Conservation (phyloP, 2,888 invertebrate genomes). For the Arctia plantaginis region DNA sequence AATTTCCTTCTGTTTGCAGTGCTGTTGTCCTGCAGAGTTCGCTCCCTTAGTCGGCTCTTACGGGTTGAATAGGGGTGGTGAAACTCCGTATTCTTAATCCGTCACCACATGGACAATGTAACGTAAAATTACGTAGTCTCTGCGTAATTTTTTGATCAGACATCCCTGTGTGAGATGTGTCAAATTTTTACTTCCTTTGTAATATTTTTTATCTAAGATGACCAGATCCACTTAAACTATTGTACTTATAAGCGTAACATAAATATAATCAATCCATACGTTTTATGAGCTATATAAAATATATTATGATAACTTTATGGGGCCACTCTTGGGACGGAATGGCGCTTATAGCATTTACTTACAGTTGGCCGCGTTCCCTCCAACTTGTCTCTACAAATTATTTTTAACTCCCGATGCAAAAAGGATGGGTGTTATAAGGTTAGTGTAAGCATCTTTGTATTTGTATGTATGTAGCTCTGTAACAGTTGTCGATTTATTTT, state of each 20-base stretch:
- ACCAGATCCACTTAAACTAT: not conserved
- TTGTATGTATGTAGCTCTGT: not conserved
- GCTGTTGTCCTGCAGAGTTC: no score
- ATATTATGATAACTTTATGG: slow-evolving; percentile 21
- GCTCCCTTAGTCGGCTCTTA: no score
- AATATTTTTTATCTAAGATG: not conserved
- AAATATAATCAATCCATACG: not conserved
- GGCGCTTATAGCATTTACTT: slow-evolving; percentile 1
- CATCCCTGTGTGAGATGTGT: no score
- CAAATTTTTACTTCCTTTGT: no score
- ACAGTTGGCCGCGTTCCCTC: not conserved
- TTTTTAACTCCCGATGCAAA: not conserved
- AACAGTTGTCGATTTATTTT: no score
- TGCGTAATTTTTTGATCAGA: no score
- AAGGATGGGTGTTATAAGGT: not conserved
- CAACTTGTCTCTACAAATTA: not conserved
- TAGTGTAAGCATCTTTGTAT: not conserved
- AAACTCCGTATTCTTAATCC: no score
- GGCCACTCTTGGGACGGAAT: slow-evolving; percentile 10
- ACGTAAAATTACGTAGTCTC: no score
- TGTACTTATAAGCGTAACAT: not conserved
- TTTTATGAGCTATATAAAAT: slow-evolving; percentile 28
- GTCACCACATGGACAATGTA: no score
- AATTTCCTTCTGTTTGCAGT: no score
- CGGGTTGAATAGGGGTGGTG: no score